Conservation (phyloP, 2,113 vertebrate genomes). For the Myotis brandtii region DNA sequence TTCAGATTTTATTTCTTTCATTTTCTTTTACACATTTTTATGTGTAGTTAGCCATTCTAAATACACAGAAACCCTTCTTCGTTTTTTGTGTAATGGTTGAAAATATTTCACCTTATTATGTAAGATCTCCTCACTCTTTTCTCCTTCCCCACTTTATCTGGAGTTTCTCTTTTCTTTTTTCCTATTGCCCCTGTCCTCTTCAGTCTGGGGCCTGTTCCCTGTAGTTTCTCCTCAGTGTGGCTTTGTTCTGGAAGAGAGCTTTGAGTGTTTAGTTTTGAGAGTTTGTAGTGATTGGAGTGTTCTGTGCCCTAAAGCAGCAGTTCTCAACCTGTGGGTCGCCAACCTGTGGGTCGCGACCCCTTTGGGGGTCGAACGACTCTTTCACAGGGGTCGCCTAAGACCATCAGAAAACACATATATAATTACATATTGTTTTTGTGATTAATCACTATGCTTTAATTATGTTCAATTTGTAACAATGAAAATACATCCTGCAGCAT, state of each 20-base stretch:
- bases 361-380: too few species aligned
- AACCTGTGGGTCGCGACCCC: too few species aligned
- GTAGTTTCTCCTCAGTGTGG: not conserved
- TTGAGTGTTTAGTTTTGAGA: not conserved
- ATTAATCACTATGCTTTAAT: too few species aligned
- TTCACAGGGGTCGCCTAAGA: too few species aligned
- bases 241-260: not conserved
- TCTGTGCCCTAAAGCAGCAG: not conserved
- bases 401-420: too few species aligned
- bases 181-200: not conserved
- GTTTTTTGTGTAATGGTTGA: not conserved
- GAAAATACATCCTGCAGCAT: too few species aligned
- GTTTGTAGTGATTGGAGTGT: not conserved
- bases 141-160: not conserved
- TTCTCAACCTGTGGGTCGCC: too few species aligned
- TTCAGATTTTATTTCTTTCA: not conserved
- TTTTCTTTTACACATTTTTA: slow-evolving; percentile 22
- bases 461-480: too few species aligned
- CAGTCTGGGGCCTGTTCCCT: not conserved
- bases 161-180: not conserved
- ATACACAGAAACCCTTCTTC: not conserved
- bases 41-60: slow-evolving; percentile 2
- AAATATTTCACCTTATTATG: not conserved
- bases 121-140: not conserved
- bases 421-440: too few species aligned